A percentile compares a stretch with the other conserved stretches of the same genome.
These are phyloP conservation scores for Euborellia annulipes DNA, from an alignment of 1,140 invertebrate species.

Conservation along the genomic window DNA sequence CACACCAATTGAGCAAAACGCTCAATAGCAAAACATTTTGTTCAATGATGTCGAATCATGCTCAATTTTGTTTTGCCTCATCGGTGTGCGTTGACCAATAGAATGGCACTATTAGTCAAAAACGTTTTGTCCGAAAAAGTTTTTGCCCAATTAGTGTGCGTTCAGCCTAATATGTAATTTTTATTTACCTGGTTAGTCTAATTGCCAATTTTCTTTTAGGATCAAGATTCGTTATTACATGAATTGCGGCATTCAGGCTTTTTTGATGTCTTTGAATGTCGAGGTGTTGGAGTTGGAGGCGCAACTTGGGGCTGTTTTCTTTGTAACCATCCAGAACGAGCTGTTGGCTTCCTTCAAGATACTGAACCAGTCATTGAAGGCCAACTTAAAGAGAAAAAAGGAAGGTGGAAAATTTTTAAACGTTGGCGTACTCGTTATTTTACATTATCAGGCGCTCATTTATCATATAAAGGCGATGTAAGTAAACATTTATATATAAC, in stretches of 20 bases:
- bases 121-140: too few relatives aligned
- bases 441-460: slow-evolving; percentile 76
- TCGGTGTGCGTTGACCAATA: too few relatives aligned
- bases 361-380: slow-evolving; percentile 70
- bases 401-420: slow-evolving; percentile 76
- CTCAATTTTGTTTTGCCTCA: too few relatives aligned
- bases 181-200: background rate
- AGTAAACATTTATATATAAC: too few relatives aligned
- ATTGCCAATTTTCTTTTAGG: slow-evolving; percentile 31
- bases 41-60: too few relatives aligned
- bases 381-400: slow-evolving; percentile 88
- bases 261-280: slow-evolving; percentile 80
- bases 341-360: slow-evolving; percentile 60
- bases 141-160: too few relatives aligned
- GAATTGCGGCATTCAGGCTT: slow-evolving; percentile 75
- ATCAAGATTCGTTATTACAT: slow-evolving; percentile 67
- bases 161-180: background rate
- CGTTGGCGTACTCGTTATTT: slow-evolving; percentile 87
- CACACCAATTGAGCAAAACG: too few relatives aligned
- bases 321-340: slow-evolving; percentile 80
- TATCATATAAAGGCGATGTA: slow-evolving; percentile 75
- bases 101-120: too few relatives aligned
- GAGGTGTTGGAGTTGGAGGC: slow-evolving; percentile 29
- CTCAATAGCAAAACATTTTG: too few relatives aligned
- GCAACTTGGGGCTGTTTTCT: slow-evolving; percentile 70